Percentiles rank a stretch among this genome's conserved stretches.
Conservation (phyloP, 1,140 invertebrate species). For the Rhysida immarginata region DNA sequence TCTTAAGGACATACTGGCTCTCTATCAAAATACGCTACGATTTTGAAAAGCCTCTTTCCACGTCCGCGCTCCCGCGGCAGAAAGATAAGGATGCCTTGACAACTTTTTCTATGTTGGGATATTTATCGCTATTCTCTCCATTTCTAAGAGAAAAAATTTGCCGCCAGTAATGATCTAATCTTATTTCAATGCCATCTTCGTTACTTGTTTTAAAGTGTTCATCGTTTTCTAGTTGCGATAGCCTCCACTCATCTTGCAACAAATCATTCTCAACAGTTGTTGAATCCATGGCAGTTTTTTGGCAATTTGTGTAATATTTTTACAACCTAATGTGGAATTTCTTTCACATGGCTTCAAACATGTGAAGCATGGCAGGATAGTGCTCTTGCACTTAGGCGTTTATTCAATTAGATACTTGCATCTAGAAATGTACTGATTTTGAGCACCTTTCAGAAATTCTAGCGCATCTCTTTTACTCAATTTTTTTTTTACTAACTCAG, state of each 20-base stretch:
- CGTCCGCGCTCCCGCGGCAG: constrained; percentile 15
- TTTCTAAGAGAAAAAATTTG: constrained; percentile 6
- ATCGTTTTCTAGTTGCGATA: constrained; percentile 11
- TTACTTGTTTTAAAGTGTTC: constrained; percentile 8
- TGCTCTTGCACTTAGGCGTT: too few relatives aligned
- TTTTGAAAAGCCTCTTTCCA: constrained; percentile 13
- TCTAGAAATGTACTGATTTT: too few relatives aligned
- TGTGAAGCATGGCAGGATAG: too few relatives aligned
- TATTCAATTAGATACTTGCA: too few relatives aligned
- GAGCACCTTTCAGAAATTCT: too few relatives aligned
- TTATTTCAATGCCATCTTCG: not conserved
- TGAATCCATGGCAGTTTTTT: not conserved
- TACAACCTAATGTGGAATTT: not conserved
- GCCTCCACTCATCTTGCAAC: constrained; percentile 17
- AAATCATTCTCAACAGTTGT: not conserved
- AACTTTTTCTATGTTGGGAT: constrained; percentile 6
- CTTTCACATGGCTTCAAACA: not conserved
- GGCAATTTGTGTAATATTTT: not conserved
- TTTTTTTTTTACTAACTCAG: too few relatives aligned
- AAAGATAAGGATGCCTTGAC: constrained; percentile 10
- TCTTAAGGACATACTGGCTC: not conserved
- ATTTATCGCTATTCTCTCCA: constrained; percentile 4
- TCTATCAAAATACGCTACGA: constrained; percentile 10
- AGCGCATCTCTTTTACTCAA: too few relatives aligned
- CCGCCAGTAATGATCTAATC: constrained; percentile 16